A percentile compares a stretch with the other conserved stretches of the same genome.
These are phyloP conservation scores for Oophaga sylvatica DNA, from an alignment of 2,797 vertebrate species.

Conservation along the genomic window DNA sequence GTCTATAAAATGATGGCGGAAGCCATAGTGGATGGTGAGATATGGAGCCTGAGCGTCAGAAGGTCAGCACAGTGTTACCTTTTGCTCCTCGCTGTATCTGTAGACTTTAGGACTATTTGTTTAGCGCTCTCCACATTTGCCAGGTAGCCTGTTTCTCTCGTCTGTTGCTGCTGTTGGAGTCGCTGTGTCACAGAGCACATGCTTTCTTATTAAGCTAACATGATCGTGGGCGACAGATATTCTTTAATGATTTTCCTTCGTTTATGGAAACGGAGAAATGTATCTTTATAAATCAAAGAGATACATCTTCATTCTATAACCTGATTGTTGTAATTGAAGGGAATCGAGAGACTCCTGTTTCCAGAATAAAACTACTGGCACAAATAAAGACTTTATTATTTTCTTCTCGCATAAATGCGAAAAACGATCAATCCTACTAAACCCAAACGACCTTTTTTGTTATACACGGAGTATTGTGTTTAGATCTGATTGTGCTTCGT, in stretches of 20 bases:
- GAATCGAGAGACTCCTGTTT: not conserved
- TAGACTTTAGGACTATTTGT: not conserved
- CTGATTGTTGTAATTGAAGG: not conserved
- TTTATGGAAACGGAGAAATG: not conserved
- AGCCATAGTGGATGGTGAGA: too few relatives aligned
- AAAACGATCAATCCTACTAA: conserved; percentile 21
- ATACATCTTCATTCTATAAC: not conserved
- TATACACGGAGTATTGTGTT: conserved; percentile 3
- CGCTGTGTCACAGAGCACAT: not conserved
- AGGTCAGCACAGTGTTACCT: too few relatives aligned
- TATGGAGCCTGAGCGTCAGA: too few relatives aligned
- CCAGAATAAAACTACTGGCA: not conserved
- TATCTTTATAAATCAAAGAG: not conserved
- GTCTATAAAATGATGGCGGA: too few relatives aligned
- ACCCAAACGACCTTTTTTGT: not conserved
- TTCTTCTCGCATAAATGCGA: not conserved
- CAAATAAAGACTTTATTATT: conserved; percentile 12
- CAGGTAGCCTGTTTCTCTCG: not conserved
- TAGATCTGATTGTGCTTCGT: conserved; percentile 29
- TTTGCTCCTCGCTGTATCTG: too few relatives aligned
- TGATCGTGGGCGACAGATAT: not conserved
- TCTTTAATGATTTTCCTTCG: not conserved
- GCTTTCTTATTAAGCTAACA: not conserved
- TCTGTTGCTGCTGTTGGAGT: not conserved
- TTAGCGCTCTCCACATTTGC: not conserved